These are phyloP conservation scores for Apamea sordens DNA, from an alignment of 2,888 invertebrate genomes.

Conservation along the genomic window DNA sequence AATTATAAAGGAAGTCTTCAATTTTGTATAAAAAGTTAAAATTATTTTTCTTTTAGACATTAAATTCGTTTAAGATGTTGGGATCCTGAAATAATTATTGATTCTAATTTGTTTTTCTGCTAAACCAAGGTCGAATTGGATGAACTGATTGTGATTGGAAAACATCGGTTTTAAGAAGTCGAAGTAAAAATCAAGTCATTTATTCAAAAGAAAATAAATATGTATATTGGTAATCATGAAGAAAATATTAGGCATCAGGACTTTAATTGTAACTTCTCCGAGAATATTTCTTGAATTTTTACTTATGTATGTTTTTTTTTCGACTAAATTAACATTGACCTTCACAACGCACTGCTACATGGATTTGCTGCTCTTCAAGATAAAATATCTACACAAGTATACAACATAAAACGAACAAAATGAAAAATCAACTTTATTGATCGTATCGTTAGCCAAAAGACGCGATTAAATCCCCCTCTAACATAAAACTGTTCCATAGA, in stretches of 20 bases:
- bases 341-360: background rate
- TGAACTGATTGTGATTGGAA: background rate
- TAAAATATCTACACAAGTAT: background rate
- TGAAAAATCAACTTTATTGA: conserved; percentile 4
- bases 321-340: background rate
- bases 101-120: background rate
- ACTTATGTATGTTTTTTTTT: background rate
- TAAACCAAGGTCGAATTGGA: background rate
- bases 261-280: background rate
- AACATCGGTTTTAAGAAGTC: background rate
- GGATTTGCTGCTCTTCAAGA: background rate
- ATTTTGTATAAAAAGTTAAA: conserved; percentile 19
- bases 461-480: conserved; percentile 19
- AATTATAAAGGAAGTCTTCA: conserved; percentile 20
- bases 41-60: conserved; percentile 11
- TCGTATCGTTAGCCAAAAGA: conserved; percentile 19
- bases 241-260: background rate
- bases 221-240: too few species aligned
- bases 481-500: conserved; percentile 23
- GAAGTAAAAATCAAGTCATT: too few species aligned
- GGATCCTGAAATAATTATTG: background rate
- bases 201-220: too few species aligned
- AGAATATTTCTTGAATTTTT: background rate
- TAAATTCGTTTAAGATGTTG: background rate
- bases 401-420: background rate